Percentiles rank a stretch among this genome's conserved stretches.
Conservation (phyloP, 2,888 invertebrate genomes). For the Lissonota sp. region DNA sequence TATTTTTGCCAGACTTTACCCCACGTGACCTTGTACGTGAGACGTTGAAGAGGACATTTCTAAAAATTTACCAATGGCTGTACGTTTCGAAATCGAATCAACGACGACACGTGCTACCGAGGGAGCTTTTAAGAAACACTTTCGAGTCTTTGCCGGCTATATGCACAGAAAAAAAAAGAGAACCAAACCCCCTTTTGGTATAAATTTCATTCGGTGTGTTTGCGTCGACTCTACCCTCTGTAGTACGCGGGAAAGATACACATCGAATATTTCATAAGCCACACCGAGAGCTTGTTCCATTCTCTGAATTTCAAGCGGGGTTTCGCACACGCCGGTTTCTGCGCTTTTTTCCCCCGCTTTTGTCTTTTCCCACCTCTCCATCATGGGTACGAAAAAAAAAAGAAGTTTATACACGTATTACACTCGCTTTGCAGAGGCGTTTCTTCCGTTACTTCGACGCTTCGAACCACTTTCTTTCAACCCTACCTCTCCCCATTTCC, state of each 20-base stretch:
- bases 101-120: constrained; percentile 17
- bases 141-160: constrained; percentile 15
- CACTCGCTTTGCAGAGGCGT: constrained; percentile 5
- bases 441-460: constrained; percentile 36
- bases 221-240: constrained; percentile 8
- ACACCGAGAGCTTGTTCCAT: constrained; percentile 61
- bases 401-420: constrained; percentile 3
- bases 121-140: constrained; percentile 65
- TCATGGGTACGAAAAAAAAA: constrained; percentile 25
- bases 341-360: constrained; percentile 17
- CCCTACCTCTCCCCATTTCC: neutral
- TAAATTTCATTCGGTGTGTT: constrained; percentile 64
- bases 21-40: no score
- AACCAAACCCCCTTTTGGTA: constrained; percentile 26
- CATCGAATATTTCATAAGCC: constrained; percentile 78
- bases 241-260: constrained; percentile 59
- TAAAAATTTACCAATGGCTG: no score
- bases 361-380: constrained; percentile 27
- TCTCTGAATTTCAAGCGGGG: constrained; percentile 73
- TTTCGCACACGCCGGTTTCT: constrained; percentile 26
- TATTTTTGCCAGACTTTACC: no score
- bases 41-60: no score
- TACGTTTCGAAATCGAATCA: constrained; percentile 21
- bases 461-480: constrained; percentile 43
- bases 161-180: neutral